Base-by-base conservation (phyloP, 2,113 vertebrate species). In the Miniopterus natalensis region DNA sequence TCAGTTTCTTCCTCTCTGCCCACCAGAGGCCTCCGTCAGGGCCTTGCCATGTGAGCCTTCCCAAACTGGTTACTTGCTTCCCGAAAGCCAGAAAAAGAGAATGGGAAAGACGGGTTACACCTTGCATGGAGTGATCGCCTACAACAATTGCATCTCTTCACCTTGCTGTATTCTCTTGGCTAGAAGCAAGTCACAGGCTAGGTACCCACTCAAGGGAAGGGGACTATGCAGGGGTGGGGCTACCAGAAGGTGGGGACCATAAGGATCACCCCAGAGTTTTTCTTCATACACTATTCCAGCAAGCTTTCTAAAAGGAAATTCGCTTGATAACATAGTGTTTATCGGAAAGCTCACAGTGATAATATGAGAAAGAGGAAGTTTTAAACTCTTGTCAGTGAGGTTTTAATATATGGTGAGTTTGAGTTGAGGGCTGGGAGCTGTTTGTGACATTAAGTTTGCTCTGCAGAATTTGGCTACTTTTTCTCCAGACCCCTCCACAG, bases 241-340 rank as follows among this genome's bases (percentile, higher is more conserved):
- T 2, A 2, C 14, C 13, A 17, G 18, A 63, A 57, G 1, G 3
- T 53, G 12, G 14, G 29, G 17, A 1, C 40, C 5, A 5, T 5
- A 6, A 3, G 2, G 10, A 1, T 40, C 2, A 55, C 8, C 23
- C 51, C 20, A 55, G 15, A 42, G 7, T n/a, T 25, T 79, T 84
- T 40, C 13, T 14, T 29, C 51, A 51, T 23, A 45, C 21, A 74
- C 15, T 36, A 59, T 71, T 77, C 66, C 42, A 4, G 9, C 12
- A 40, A 49, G 11, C 49, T 81, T 87, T 65, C 36, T 61, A 53
- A 74, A 91, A 70, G 59, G 27, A 83, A 87, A 47, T 11, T 92
- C 40, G 14, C 47, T 85, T 79, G 20, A 79, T n/a, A 73, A 74
- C 14, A 18, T 8, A 68, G 2, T 27, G 4, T 55, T 95, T 45